These are phyloP conservation scores for Saccostrea echinata DNA, from an alignment of 1,140 invertebrate genomes.

Conservation along the genomic window DNA sequence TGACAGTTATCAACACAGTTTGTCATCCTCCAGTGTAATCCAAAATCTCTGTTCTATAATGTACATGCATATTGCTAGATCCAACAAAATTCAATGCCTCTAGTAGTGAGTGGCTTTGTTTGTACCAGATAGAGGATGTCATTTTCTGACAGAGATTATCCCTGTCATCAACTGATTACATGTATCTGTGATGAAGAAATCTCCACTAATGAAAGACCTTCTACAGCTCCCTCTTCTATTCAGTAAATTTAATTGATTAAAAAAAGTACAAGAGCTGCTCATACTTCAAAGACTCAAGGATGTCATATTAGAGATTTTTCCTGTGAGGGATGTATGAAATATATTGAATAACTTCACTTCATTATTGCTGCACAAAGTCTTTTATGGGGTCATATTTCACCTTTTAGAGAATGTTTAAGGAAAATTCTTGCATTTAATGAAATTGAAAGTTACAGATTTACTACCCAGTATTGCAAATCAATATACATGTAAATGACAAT, in stretches of 20 bases:
- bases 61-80: background rate
- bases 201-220: slow-evolving; percentile 7
- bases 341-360: too few relatives aligned
- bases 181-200: background rate
- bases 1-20: background rate
- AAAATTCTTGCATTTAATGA: too few relatives aligned
- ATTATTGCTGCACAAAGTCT: too few relatives aligned
- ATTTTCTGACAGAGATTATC: background rate
- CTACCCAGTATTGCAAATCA: too few relatives aligned
- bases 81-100: background rate
- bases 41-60: background rate
- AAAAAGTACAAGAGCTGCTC: background rate
- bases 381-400: too few relatives aligned
- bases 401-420: too few relatives aligned
- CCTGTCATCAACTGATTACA: slow-evolving; percentile 9
- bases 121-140: background rate
- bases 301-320: slow-evolving; percentile 52
- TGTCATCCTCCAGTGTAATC: background rate
- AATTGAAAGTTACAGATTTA: too few relatives aligned
- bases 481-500: too few relatives aligned
- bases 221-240: background rate
- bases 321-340: too few relatives aligned
- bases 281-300: background rate
- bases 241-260: background rate
- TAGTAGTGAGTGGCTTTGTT: slow-evolving; percentile 1